Conservation (phyloP, 2,113 vertebrate genomes). For the Geothlypis trichas region DNA sequence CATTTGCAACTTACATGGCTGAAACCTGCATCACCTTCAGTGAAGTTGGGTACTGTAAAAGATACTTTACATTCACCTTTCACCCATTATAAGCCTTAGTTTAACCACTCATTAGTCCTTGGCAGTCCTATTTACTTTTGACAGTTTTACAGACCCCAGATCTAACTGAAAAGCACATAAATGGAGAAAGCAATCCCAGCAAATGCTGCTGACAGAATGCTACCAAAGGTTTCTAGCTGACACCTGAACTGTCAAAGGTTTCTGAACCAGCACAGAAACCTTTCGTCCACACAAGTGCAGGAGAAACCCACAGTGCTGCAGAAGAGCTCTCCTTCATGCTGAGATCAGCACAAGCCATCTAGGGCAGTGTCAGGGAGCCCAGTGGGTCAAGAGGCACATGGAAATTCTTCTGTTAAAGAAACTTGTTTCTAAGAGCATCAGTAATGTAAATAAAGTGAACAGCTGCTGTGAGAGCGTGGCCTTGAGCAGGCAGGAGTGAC, state of each 20-base stretch:
- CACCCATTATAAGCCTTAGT: neutral
- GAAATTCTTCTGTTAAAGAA: neutral
- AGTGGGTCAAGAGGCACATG: neutral
- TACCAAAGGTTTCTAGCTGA: neutral
- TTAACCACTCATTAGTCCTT: neutral
- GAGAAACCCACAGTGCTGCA: neutral
- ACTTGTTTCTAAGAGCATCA: neutral
- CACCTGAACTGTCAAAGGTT: neutral
- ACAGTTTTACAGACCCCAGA: neutral
- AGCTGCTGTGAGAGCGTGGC: neutral
- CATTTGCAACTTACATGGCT: neutral
- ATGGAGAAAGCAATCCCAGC: neutral
- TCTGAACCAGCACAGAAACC: neutral
- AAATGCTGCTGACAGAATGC: neutral
- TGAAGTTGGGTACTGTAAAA: neutral
- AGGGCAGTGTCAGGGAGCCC: neutral
- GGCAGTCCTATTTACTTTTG: neutral
- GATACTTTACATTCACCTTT: neutral
- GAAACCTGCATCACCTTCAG: neutral
- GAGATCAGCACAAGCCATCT: neutral
- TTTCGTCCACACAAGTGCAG: fast-evolving
- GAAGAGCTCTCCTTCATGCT: neutral
- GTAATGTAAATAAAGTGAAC: neutral
- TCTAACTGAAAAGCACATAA: neutral
- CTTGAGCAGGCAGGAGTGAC: neutral